Base-by-base conservation (phyloP, 1,140 invertebrate species). In the Cydia fagiglandana region DNA sequence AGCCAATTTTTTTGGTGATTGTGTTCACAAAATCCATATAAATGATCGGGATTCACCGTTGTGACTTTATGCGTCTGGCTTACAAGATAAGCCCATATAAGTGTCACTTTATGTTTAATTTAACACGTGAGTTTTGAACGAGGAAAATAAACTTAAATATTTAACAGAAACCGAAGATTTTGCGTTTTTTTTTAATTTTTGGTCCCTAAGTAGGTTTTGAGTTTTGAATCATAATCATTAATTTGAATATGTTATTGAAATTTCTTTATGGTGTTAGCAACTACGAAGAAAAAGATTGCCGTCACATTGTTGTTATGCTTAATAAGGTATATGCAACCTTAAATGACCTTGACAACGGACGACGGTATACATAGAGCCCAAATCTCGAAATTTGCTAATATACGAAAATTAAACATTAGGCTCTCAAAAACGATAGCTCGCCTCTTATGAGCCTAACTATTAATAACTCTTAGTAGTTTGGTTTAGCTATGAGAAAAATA, bases 41-140 rank as follows among this genome's bases (percentile, higher is more conserved):
- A 78, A 80, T 77, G 78, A 75, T 77, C 41, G 7, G n/a, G 24
- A 53, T 77, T 73, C 56, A 82, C 73, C 80, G 64, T 73, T 76
- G 50, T 34, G 75, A 77, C 73, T 77, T 24, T 41, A 56, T 68
- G 76, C 75, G 73, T 77, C 76, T 77, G 73, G 75, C 75, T 75
- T 66, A 50, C 50, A 30, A 38, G 73, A 76, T 76, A 61, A 61
- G 56, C 20, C 6, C 56, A 61, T 61, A 61, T 61, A 61, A 61
- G 56, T 61, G 56, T 61, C 56, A 24, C 56, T 61, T 61, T 7
- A 20, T 24, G 24, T 61, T 61, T 61, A 61, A 61, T 61, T 61
- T 61, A 61, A 61, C 20, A 61, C 53, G 15, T 9, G 53, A 1
- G 0, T 53, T 61, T 61, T 20, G 56, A 61, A 20, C 4, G 15